Evolutionary conservation across 2,797 vertebrate genomes (phyloP), one percentile per base, ranked within the genome.

Genomic region (Columba guinea): DNA sequence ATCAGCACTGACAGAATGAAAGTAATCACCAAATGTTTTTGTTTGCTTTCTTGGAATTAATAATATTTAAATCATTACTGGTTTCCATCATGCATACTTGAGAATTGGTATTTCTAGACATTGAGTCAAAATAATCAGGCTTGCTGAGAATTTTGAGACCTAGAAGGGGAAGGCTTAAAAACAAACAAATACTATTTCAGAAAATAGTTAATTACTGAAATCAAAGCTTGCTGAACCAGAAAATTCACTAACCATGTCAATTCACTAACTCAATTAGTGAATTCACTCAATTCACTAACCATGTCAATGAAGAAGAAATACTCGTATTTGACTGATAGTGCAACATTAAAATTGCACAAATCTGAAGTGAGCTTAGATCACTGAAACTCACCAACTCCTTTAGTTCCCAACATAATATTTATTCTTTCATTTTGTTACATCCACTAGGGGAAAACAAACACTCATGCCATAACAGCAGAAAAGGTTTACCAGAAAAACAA

Each of bases 181-280:
- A 11, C 19, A 91, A 94, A 15, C 9, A 62, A 34, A 23, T 4
- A 55, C 2, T 67, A 44, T 56, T 63, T 78, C 22, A 89, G 27
- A 84, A 81, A 86, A 84, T 13, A 65, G 34, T 32, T 90, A 62
- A 77, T 88, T 67, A 56, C 20, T 67, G 53, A 81, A 90, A 84
- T 77, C 15, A 84, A 74, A 63, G 19, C 19, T 63, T 74, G 41
- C 44, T 75, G 24, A 84, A 84, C 22, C 22, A 89, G n/a, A 75
- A 89, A 81, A 87, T 67, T 84, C 24, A 70, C 7, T 44, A 69
- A 26, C 7, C 14, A 52, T 2, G 10, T 20, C 67, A 67, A 52
- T 41, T n/a, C n/a, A n/a, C n/a, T n/a, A n/a, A n/a, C n/a, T n/a
- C n/a, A n/a, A n/a, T n/a, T n/a, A n/a, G n/a, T n/a, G n/a, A n/a